Conservation (phyloP, 2,888 invertebrate species). For the Ormyrus pomaceus region DNA sequence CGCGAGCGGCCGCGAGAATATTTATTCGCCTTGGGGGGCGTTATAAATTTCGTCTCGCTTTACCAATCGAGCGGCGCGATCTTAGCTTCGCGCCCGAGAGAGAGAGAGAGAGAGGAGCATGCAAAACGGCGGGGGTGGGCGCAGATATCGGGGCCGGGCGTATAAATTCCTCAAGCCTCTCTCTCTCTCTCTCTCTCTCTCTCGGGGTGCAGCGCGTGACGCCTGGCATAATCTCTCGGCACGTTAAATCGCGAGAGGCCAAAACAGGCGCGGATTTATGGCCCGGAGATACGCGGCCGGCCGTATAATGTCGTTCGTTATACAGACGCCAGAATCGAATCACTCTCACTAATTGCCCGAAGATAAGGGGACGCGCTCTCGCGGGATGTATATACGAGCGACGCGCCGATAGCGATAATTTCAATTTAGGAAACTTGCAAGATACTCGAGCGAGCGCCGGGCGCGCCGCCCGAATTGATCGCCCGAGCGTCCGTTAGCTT, state of each 20-base stretch:
- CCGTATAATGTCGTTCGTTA: slow-evolving; percentile 26
- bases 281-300: slow-evolving; percentile 23
- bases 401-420: slow-evolving; percentile 1
- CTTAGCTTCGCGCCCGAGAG: slow-evolving; percentile 56
- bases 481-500: no score
- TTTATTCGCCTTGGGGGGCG: slow-evolving; percentile 49
- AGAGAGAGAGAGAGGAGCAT: slow-evolving; percentile 57
- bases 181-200: slow-evolving; percentile 31
- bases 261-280: slow-evolving; percentile 52
- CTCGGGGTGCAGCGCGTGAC: slow-evolving; percentile 61
- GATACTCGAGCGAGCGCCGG: no score
- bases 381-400: neutral
- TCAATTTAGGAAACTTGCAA: slow-evolving; percentile 18
- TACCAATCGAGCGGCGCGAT: slow-evolving; percentile 63
- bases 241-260: slow-evolving; percentile 61
- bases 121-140: slow-evolving; percentile 63
- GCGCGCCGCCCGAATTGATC: no score
- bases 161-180: slow-evolving; percentile 73
- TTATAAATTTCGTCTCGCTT: slow-evolving; percentile 60
- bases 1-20: slow-evolving; percentile 16
- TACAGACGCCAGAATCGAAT: slow-evolving; percentile 61
- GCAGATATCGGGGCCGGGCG: slow-evolving; percentile 72
- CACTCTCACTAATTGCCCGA: slow-evolving; percentile 67
- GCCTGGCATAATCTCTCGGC: slow-evolving; percentile 31
- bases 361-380: slow-evolving; percentile 32